phyloP scores from a whole-genome alignment of 2,888 invertebrate genomes.

The Drosophila limbata region DNA sequence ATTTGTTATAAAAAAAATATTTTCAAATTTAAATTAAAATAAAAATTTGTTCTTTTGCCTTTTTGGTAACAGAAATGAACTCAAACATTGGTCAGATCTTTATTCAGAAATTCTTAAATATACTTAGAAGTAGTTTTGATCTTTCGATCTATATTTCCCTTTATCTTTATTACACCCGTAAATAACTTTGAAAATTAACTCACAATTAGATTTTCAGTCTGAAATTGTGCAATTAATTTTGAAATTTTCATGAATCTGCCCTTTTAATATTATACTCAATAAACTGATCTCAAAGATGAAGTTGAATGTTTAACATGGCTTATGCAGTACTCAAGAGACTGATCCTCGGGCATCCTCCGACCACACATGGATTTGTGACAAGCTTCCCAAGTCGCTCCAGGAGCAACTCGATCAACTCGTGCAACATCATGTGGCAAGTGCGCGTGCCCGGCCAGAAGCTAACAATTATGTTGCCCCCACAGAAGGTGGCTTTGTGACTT shows the following conservation, averaged over 20 bases:
- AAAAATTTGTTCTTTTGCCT: too few species aligned
- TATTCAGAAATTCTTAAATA: too few species aligned
- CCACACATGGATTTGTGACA: slow-evolving; percentile 77
- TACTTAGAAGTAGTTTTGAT: too few species aligned
- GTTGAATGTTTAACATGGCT: slow-evolving; percentile 11
- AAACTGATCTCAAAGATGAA: background rate
- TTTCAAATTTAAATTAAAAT: too few species aligned
- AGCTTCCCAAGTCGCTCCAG: background rate
- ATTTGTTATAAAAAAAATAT: too few species aligned
- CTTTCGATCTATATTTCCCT: too few species aligned
- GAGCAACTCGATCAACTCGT: slow-evolving; percentile 76
- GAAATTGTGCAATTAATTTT: too few species aligned
- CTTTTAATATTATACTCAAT: background rate
- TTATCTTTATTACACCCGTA: too few species aligned
- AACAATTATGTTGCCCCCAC: slow-evolving; percentile 80
- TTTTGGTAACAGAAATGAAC: too few species aligned
- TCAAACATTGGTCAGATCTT: too few species aligned
- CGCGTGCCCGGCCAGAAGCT: slow-evolving; percentile 75
- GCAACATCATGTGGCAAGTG: slow-evolving; percentile 76
- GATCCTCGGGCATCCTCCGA: slow-evolving; percentile 33
- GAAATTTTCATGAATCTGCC: background rate
- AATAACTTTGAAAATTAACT: too few species aligned
- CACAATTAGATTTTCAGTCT: too few species aligned
- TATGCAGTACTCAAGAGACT: slow-evolving; percentile 33
- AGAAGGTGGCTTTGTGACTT: slow-evolving; percentile 76